A percentile compares a stretch with the other conserved stretches of the same genome.
Conservation (phyloP, 2,888 invertebrate genomes). For the Flexamia atlantica region DNA sequence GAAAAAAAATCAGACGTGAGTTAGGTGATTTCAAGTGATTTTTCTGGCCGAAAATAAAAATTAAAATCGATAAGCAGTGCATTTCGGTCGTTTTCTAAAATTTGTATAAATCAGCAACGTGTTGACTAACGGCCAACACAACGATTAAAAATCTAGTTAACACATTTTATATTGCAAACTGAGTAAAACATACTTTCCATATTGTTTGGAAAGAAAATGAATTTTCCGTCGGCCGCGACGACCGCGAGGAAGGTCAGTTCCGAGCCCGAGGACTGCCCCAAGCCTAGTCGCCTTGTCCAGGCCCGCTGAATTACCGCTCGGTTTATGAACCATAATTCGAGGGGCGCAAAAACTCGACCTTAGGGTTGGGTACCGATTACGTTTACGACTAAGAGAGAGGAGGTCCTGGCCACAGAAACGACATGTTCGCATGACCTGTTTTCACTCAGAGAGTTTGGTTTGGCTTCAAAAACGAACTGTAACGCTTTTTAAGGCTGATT, state of each 20-base stretch:
- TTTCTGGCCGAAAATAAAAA: too few species aligned
- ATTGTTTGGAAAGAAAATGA: neutral
- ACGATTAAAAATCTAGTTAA: too few species aligned
- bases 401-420: neutral
- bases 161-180: neutral
- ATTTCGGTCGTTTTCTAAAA: too few species aligned
- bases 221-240: neutral
- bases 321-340: constrained; percentile 48
- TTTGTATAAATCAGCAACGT: too few species aligned
- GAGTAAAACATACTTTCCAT: neutral
- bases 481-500: too few species aligned
- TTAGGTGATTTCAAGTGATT: too few species aligned
- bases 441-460: too few species aligned
- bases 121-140: too few species aligned
- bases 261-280: constrained; percentile 34
- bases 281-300: constrained; percentile 8
- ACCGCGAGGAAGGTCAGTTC: neutral
- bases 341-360: constrained; percentile 40
- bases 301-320: neutral
- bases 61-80: too few species aligned
- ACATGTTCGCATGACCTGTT: neutral
- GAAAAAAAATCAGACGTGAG: too few species aligned
- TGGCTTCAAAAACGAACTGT: neutral
- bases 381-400: constrained; percentile 13
- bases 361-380: neutral